Evolutionary conservation across 2,888 invertebrate genomes (phyloP), one percentile per base, ranked within the genome.

Genomic region (Laothoe populi): DNA sequence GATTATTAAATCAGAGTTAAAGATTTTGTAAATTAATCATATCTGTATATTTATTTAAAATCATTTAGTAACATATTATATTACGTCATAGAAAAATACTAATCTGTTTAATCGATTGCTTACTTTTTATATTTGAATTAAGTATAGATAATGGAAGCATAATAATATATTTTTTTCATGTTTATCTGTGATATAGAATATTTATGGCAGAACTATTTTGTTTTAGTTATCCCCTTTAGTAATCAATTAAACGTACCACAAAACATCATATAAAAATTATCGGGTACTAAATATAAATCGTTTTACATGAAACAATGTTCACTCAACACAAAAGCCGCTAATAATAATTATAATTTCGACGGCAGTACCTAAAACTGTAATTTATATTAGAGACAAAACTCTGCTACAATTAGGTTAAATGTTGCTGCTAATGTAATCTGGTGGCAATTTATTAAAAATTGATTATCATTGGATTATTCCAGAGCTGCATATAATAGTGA

Each of bases 171-270:
- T 26, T 31, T 49, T 48, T 24, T 24, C 48, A 31, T 16, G 16
- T 49, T 49, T 49, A 49, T 49, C 49, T 49, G 31, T 31, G 26
- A 49, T 8, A 31, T 49, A n/a, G 31, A 31, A 31, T n/a, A 49
- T 49, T 49, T 49, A 49, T 31, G 48, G 13, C 24, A 3, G 31
- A 31, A 31, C 0, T 26, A 31, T 49, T 49, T 16, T 49, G 16
- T 16, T 31, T 49, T 49, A 31, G 31, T n/a, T 49, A 31, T 49
- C 31, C 26, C 24, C 2, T 26, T 26, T 49, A 49, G 49, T 13
- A 48, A 19, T 31, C 49, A 49, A 49, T 31, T 49, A 26, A 49
- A 5, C 16, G 16, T 23, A 16, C 26, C 16, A 31, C 16, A 16
- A 49, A 49, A 31, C 49, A 31, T 49, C 10, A 16, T 31, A 31